Conservation (phyloP, 2,113 vertebrate species). For the Synodontis membranacea region DNA sequence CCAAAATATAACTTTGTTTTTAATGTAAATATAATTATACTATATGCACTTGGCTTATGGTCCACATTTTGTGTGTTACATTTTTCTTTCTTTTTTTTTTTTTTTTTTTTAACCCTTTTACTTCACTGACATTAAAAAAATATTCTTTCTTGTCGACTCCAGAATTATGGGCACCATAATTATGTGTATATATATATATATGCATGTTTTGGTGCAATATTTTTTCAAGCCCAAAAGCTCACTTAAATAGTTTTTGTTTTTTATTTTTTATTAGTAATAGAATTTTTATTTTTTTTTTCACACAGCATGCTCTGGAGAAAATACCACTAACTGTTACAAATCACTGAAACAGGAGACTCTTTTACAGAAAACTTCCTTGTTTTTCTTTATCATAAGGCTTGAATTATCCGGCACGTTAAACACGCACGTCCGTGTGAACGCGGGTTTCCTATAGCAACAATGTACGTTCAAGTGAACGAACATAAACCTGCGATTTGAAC, state of each 20-base stretch:
- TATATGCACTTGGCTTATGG: not conserved
- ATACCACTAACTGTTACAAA: not conserved
- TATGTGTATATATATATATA: too few species aligned
- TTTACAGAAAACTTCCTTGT: not conserved
- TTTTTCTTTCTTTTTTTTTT: not conserved
- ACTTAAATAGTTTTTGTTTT: too few species aligned
- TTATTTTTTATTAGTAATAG: too few species aligned
- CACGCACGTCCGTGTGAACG: not conserved
- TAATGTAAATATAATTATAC: not conserved
- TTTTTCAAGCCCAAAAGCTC: too few species aligned
- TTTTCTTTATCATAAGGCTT: not conserved
- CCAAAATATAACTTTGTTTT: not conserved
- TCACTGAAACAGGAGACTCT: not conserved
- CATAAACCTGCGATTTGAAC: too few species aligned
- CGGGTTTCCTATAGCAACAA: too few species aligned
- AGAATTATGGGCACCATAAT: too few species aligned
- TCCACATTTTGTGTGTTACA: not conserved
- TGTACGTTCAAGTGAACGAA: too few species aligned
- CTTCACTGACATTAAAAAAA: too few species aligned
- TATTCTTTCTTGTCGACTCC: too few species aligned
- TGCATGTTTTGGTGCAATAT: not conserved
- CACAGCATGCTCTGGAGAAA: not conserved
- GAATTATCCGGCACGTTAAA: not conserved
- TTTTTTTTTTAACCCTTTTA: too few species aligned
- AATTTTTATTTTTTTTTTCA: too few species aligned